A percentile compares a stretch with the other conserved stretches of the same genome.
phyloP scores from a whole-genome alignment of 2,113 vertebrate species.

The Menura novaehollandiae region DNA sequence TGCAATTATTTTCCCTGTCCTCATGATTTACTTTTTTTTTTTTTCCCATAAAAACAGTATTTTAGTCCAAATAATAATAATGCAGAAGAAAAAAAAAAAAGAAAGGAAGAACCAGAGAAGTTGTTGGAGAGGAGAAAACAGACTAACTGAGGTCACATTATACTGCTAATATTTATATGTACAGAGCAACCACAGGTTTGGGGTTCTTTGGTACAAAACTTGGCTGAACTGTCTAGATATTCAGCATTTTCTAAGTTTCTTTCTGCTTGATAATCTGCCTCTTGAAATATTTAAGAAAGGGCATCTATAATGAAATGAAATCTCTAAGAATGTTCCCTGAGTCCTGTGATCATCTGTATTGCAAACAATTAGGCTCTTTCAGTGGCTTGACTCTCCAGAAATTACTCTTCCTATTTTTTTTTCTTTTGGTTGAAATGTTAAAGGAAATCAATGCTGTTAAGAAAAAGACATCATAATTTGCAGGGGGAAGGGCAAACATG shows the following conservation, averaged over 20 bases:
- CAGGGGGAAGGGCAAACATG: not conserved
- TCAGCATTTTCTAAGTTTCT: not conserved
- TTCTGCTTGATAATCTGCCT: not conserved
- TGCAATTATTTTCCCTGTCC: not conserved
- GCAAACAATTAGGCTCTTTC: slow-evolving; percentile 44
- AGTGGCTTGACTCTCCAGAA: slow-evolving; percentile 5
- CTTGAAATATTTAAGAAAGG: not conserved
- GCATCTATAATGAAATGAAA: not conserved
- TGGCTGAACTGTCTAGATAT: not conserved
- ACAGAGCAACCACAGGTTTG: not conserved
- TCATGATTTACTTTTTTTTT: not conserved
- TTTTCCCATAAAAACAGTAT: slow-evolving; percentile 50
- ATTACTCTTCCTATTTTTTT: slow-evolving; percentile 14
- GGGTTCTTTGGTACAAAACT: not conserved
- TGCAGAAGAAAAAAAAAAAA: not conserved
- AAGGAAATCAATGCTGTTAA: slow-evolving; percentile 60
- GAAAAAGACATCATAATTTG: slow-evolving; percentile 49
- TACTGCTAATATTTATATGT: not conserved
- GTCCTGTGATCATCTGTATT: slow-evolving; percentile 29
- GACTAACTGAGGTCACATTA: not conserved
- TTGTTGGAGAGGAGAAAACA: not conserved
- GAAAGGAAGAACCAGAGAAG: not conserved
- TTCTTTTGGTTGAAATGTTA: slow-evolving; percentile 26
- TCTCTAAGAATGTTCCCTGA: not conserved
- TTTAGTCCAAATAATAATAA: slow-evolving; percentile 33